A percentile compares a stretch with the other conserved stretches of the same genome.
Conservation (phyloP, 1,140 invertebrate species). For the Listronotus oregonensis region DNA sequence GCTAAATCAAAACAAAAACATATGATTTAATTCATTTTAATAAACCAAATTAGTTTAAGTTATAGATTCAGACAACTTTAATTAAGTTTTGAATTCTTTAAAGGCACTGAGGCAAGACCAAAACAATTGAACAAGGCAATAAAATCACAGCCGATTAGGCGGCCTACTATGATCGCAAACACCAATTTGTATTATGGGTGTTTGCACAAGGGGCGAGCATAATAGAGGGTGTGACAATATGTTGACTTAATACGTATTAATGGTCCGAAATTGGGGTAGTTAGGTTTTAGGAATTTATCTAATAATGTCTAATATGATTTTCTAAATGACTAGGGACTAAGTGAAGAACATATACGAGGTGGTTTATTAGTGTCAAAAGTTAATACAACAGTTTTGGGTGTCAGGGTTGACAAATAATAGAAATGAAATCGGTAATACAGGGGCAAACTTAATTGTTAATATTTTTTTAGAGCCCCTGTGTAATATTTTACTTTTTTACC, state of each 20-base stretch:
- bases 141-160: slow-evolving; percentile 19
- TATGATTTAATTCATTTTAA: neutral
- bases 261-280: slow-evolving; percentile 28
- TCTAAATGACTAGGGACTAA: slow-evolving; percentile 15
- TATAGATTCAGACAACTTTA: neutral
- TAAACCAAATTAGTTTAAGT: slow-evolving; percentile 9
- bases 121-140: slow-evolving; percentile 11
- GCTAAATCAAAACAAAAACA: too few species aligned
- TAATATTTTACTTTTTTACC: too few species aligned
- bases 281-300: slow-evolving; percentile 27
- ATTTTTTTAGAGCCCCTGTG: too few species aligned
- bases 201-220: slow-evolving; percentile 17
- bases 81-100: neutral
- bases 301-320: slow-evolving; percentile 36
- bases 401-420: neutral
- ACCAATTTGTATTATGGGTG: slow-evolving; percentile 2
- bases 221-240: slow-evolving; percentile 29
- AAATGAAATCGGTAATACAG: too few species aligned
- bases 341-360: neutral
- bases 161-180: neutral
- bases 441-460: too few species aligned
- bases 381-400: too few species aligned
- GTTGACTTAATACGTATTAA: slow-evolving; percentile 44
- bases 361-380: too few species aligned
- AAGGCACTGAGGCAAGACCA: slow-evolving; percentile 1